Conservation (phyloP, 1,140 invertebrate genomes). For the Aphelenchoides fujianensis region DNA sequence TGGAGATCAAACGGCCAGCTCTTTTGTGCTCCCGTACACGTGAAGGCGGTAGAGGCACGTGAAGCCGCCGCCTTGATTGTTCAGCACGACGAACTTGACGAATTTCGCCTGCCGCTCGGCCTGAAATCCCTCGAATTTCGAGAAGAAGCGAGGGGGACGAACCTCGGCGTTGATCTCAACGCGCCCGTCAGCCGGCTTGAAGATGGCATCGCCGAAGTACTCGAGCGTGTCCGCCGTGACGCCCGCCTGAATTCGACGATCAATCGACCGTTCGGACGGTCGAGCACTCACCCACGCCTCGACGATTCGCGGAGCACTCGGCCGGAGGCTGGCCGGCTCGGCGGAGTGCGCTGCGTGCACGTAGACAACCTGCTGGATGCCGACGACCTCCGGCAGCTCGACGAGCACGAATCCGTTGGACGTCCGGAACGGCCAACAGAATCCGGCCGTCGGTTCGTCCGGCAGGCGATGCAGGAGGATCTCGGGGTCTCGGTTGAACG, state of each 20-base stretch:
- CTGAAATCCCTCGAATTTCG: not conserved
- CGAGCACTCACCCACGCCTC: not conserved
- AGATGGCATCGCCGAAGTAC: not conserved
- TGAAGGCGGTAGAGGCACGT: constrained; percentile 1
- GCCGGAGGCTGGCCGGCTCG: not conserved
- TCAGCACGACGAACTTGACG: not conserved
- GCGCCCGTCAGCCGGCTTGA: not conserved
- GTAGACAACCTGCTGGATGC: constrained; percentile 5
- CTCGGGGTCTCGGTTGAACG: not conserved
- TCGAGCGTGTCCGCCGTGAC: not conserved
- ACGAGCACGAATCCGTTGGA: not conserved
- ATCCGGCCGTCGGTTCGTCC: not conserved
- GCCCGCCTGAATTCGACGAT: not conserved
- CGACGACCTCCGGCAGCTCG: not conserved
- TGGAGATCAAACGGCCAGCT: too few relatives aligned
- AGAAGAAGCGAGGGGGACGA: not conserved
- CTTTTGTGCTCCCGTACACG: not conserved
- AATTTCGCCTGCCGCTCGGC: not conserved
- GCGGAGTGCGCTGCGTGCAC: not conserved
- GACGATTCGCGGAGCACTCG: not conserved
- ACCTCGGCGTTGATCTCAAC: not conserved
- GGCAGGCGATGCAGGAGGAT: not conserved
- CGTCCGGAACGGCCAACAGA: not conserved
- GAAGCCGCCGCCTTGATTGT: constrained; percentile 1
- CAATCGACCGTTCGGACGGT: too few relatives aligned